Evolutionary conservation across 2,888 invertebrate genomes (phyloP), one percentile per base, ranked within the genome.

Genomic region (Pinctada fucata): DNA sequence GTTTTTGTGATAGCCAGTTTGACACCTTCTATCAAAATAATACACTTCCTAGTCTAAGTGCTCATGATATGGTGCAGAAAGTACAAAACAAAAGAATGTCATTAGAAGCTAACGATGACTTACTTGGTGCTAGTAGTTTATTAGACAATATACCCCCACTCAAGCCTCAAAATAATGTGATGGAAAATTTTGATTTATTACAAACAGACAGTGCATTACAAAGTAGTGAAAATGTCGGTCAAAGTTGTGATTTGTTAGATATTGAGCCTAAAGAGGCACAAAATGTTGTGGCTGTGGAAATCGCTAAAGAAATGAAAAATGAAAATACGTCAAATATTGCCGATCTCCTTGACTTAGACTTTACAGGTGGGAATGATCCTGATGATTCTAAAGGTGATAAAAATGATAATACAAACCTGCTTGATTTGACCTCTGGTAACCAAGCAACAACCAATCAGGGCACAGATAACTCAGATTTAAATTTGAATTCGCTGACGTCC

Each of bases 131-230:
- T 58, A 58, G 6, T 13, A 58, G 72, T 70, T 71, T 73, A 50
- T 50, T 74, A 13, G 13, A 72, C 5, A 68, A 76, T 13, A 67
- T 31, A 8, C 72, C 79, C 74, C 92, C 93, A 2, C 92, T 90
- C 79, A 92, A 93, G 0, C 93, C 93, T 3, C 91, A 91, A 82
- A 93, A 92, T 83, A 92, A 92, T 82, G 92, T 87, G 84, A 88
- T 90, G 8, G 93, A 93, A 45, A 87, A 85, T 6, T 31, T 66
- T 3, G 16, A 13, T 13, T 51, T 49, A 58, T 58, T 58, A 13
- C 58, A 58, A 10, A 58, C 58, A 13, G 58, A 58, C 6, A 13
- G 8, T 58, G 58, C 58, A 58, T 10, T 10, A 10, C 6, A 6
- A 10, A 13, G 8, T 58, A 13, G 13, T 58, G 13, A 6, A 58